Evolutionary conservation across 2,797 vertebrate species (phyloP), one percentile per base, ranked within the genome.

Genomic region (Myotis myotis): DNA sequence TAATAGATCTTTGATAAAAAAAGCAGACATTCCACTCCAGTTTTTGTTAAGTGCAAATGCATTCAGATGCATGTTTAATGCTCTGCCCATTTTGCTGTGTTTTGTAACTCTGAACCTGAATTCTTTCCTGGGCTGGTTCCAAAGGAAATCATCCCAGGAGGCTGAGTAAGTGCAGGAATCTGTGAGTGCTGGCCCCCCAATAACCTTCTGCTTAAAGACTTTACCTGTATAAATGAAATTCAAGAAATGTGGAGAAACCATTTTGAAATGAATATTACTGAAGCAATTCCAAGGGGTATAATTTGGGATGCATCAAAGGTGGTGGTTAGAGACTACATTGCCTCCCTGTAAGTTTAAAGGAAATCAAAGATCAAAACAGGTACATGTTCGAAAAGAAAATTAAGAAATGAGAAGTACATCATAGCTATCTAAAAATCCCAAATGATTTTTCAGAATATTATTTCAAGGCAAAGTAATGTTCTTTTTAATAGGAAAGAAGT

Each of bases 171-270:
- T 76, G 71, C 44, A 90, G 95, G 76, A 91, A 91, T 95, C 94
- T 94, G 75, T 82, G 86, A 49, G 86, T 11, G 0, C 86, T 97
- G 96, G 96, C 96, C 96, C 96, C 86, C 7, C 94, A 97, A 93
- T 97, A 96, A 96, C 97, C 97, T 97, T 96, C 93, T 96, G 94
- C 96, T 96, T 97, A 96, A 97, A 96, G 96, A 97, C 93, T 97
- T 97, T 97, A 97, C 97, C 95, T 96, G 96, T 96, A 91, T 97
- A 97, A 97, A 97, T 97, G 97, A 97, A 97, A 97, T 95, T 96
- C 96, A 97, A 90, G 97, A 93, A 96, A 97, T 92, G 96, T 96
- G 94, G 94, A 97, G 95, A 96, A 97, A 92, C 94, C 94, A 90
- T 97, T 97, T 95, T 95, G 96, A 96, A 97, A 97, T 96, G 95